Percentiles rank a stretch among this genome's conserved stretches.
Evolutionary conservation across 2,888 invertebrate species (phyloP).

Genomic region (Mactromeris polynyma): DNA sequence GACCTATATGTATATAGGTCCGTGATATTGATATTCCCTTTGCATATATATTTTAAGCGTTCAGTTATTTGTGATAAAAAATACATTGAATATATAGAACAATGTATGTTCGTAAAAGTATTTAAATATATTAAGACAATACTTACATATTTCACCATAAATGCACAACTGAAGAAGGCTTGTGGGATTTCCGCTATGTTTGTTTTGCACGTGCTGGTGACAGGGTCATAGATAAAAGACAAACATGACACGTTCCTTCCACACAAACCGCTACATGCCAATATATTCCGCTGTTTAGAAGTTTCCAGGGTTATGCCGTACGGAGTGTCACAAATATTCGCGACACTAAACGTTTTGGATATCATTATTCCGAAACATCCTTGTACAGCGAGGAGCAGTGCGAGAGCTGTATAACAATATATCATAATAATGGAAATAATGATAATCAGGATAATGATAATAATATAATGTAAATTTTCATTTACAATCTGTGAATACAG

Average conservation of each 20-base stretch:
- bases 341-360: background rate
- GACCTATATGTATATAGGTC: too few species aligned
- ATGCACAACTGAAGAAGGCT: background rate
- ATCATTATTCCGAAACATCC: background rate
- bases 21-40: too few species aligned
- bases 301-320: background rate
- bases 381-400: background rate
- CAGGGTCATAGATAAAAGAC: background rate
- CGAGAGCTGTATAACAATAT: background rate
- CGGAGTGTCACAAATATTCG: background rate
- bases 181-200: background rate
- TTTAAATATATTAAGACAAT: background rate
- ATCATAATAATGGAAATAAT: too few species aligned
- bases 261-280: background rate
- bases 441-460: too few species aligned
- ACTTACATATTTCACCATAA: background rate
- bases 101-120: background rate
- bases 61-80: too few species aligned
- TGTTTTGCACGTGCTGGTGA: background rate
- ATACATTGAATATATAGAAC: background rate
- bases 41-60: too few species aligned
- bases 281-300: background rate
- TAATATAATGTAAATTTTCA: too few species aligned
- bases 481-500: too few species aligned
- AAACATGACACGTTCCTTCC: background rate